Base-by-base conservation (phyloP, 2,797 vertebrate species). In the Loriculus beryllinus region DNA sequence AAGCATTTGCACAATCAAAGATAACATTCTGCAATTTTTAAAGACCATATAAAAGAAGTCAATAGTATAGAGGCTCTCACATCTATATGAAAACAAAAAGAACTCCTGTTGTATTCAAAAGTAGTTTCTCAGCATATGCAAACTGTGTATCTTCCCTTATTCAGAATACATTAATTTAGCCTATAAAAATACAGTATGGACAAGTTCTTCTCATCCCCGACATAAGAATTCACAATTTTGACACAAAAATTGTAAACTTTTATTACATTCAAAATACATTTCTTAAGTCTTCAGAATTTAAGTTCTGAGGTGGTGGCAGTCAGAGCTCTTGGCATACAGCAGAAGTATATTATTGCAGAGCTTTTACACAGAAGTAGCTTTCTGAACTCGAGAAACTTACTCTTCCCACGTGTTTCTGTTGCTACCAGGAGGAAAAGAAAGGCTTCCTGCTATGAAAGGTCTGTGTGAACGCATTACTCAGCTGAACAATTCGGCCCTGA, bases 391-490 rank as follows among this genome's bases (percentile, higher is more conserved):
- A 96, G 68, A 89, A 90, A 92, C 78, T 94, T 82, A 64, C 75
- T 76, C 91, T 82, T 89, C 74, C 75, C 67, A 76, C 0, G 0
- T 43, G 26, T 65, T 90, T 79, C 43, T 79, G 64, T 49, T 69
- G 87, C 97, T 99, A 99, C 99, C 99, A 99, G 85, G 99, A 99
- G 70, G 99, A 98, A 96, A 99, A 99, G 93, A 99, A 99, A 4
- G 99, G 99, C 77, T 99, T 99, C 93, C 99, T 98, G 98, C 99
- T 99, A 96, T 99, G 98, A 94, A 99, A 98, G 20, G 99, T 99
- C 96, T 99, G 99, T 10, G 99, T 99, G 96, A 99, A 99, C 0
- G 98, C 98, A 12, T 98, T 99, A 92, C 98, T 98, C 43, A 99
- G 97, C 8, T 99, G 99, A 72, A 99, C 98, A 43, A 99, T 98